phyloP scores from a whole-genome alignment of 2,888 invertebrate species.

The Paralinhomoeus sp. region DNA sequence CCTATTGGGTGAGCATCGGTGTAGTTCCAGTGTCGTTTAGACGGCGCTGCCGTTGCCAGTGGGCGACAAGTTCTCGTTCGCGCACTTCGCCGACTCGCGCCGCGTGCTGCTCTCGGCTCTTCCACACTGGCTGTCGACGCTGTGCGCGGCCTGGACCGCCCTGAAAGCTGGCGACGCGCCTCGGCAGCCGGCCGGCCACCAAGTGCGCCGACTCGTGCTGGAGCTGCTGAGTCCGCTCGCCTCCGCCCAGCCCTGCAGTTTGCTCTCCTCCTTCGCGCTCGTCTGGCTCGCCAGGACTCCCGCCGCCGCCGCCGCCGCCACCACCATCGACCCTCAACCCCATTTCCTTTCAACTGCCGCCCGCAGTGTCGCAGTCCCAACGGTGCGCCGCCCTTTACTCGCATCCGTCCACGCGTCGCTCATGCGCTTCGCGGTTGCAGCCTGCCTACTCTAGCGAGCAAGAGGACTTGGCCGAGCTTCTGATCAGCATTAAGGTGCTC shows the following conservation, averaged over 20 bases:
- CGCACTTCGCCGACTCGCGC: constrained; percentile 35
- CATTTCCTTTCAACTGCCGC: not conserved
- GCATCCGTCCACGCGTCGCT: not conserved
- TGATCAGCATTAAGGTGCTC: constrained; percentile 55
- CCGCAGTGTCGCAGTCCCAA: not conserved
- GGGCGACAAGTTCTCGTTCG: constrained; percentile 11
- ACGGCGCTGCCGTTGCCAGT: too few relatives aligned
- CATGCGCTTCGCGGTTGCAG: too few relatives aligned
- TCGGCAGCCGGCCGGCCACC: constrained; percentile 28
- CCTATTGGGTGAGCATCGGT: not conserved
- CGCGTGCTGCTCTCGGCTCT: constrained; percentile 52
- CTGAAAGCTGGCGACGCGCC: constrained; percentile 29
- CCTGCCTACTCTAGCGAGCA: not conserved
- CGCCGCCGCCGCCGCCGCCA: not conserved
- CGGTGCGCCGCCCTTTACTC: not conserved
- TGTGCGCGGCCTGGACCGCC: constrained; percentile 52
- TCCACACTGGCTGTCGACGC: constrained; percentile 53
- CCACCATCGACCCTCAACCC: not conserved
- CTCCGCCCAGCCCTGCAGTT: constrained; percentile 52
- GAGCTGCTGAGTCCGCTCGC: constrained; percentile 62
- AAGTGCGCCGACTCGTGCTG: constrained; percentile 51
- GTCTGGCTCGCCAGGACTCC: constrained; percentile 50
- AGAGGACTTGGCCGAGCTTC: constrained; percentile 33
- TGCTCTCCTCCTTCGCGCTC: constrained; percentile 56
- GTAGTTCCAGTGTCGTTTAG: too few relatives aligned